Conservation (phyloP, 2,797 vertebrate species). For the Hylomyscus alleni region DNA sequence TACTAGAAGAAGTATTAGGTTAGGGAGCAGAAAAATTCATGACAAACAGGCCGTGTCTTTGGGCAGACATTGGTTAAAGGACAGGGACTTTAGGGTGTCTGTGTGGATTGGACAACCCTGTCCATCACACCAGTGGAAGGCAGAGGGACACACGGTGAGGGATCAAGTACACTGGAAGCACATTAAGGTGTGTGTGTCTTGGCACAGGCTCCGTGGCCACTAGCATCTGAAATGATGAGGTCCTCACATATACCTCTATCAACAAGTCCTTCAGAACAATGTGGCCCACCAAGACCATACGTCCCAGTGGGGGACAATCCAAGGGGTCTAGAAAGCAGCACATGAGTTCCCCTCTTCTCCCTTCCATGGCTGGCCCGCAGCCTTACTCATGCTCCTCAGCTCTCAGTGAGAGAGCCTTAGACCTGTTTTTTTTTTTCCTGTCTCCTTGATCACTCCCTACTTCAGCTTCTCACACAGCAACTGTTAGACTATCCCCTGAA, state of each 20-base stretch:
- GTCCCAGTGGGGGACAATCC: not conserved
- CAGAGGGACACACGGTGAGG: not conserved
- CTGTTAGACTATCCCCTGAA: not conserved
- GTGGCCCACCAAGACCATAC: not conserved
- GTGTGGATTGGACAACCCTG: not conserved
- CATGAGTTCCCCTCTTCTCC: not conserved
- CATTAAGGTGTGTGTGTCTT: not conserved
- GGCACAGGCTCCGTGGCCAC: not conserved
- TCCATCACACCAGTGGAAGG: not conserved
- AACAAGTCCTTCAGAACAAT: not conserved
- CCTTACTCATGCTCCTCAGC: not conserved
- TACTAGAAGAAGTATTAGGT: not conserved
- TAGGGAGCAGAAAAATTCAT: not conserved
- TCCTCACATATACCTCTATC: not conserved
- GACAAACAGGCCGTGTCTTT: not conserved
- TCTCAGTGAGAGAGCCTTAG: fast-evolving
- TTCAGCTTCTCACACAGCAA: not conserved
- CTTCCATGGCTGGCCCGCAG: not conserved
- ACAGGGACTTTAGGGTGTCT: not conserved
- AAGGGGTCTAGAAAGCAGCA: not conserved
- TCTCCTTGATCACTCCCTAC: not conserved
- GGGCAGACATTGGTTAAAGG: not conserved
- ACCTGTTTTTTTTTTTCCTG: too few relatives aligned
- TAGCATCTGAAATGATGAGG: not conserved
- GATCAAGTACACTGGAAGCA: not conserved